These are phyloP conservation scores for Masticophis lateralis DNA, from an alignment of 2,797 vertebrate genomes.

Conservation along the genomic window DNA sequence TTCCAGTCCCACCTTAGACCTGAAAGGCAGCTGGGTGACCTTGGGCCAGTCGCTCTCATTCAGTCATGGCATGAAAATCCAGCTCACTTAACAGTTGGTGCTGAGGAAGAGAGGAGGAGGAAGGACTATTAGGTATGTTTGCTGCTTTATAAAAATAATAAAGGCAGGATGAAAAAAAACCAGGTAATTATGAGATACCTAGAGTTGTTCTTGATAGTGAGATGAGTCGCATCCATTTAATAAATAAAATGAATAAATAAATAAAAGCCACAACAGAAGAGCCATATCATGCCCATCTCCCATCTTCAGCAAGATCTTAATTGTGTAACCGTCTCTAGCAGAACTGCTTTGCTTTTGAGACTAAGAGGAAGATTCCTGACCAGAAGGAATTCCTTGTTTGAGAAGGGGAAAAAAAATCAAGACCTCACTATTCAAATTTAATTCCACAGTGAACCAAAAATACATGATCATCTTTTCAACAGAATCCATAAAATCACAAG, in stretches of 20 bases:
- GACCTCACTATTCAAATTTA: neutral
- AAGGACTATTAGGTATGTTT: neutral
- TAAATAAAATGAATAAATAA: neutral
- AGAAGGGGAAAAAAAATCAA: neutral
- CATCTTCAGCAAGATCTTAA: slow-evolving; percentile 25
- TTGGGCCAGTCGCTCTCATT: neutral
- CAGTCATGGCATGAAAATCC: neutral
- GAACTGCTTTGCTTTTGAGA: neutral
- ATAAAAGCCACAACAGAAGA: neutral
- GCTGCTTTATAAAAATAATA: neutral
- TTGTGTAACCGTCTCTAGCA: neutral
- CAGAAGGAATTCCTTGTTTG: neutral
- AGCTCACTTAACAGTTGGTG: neutral
- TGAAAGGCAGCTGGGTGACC: neutral
- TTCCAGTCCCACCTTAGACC: neutral
- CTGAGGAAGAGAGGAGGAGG: neutral
- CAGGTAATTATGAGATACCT: neutral
- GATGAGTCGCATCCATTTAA: neutral
- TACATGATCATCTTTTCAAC: neutral
- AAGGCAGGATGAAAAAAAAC: neutral
- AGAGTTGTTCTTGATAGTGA: neutral
- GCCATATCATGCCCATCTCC: neutral
- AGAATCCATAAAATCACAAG: slow-evolving; percentile 4
- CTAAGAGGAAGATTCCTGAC: slow-evolving; percentile 11
- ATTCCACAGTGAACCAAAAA: slow-evolving; percentile 13